Evolutionary conservation across 2,888 invertebrate species (phyloP), one percentile per base, ranked within the genome.

Genomic region (Synanthedon myopaeformis): DNA sequence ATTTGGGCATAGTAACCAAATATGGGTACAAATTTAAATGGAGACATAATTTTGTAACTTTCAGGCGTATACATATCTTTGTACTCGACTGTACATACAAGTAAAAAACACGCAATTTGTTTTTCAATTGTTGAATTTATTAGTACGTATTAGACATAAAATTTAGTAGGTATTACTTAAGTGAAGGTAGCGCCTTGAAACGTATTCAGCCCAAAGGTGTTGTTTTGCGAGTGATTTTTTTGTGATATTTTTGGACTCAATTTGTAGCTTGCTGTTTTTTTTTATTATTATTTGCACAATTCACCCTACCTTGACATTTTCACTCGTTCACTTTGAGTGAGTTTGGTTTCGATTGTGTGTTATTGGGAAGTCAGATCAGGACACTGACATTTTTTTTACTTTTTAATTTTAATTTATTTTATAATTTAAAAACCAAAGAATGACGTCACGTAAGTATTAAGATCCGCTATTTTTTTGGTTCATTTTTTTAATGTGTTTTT

Each of bases 251-350:
- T 86, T 84, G 85, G 85, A 84, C 83, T 83, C 83, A 76, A 72
- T 63, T 60, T 63, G 63, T 14, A 76, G 84, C 84, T 85, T 82
- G 62, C 70, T 80, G 74, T 79, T 73, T 78, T 82, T 79, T 72
- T 83, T n/a, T n/a, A n/a, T n/a, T n/a, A n/a, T 35, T 35, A 35
- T 35, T 85, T 79, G 82, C 82, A 79, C 76, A 69, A 64, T 66
- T 63, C 67, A 61, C 79, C 83, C 86, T 86, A 85, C 86, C 86
- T 85, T 83, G 83, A 86, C 85, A 85, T 86, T 86, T 72, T 72
- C 82, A 69, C 67, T 75, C 72, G n/a, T n/a, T n/a, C n/a, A n/a
- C n/a, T n/a, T n/a, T 76, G 74, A 81, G 70, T 74, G 74, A 85
- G 84, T 82, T 72, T 75, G 71, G 69, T 74, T 74, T 66, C 63